Conservation (phyloP, 2,797 vertebrate genomes). For the Psittacula echo region DNA sequence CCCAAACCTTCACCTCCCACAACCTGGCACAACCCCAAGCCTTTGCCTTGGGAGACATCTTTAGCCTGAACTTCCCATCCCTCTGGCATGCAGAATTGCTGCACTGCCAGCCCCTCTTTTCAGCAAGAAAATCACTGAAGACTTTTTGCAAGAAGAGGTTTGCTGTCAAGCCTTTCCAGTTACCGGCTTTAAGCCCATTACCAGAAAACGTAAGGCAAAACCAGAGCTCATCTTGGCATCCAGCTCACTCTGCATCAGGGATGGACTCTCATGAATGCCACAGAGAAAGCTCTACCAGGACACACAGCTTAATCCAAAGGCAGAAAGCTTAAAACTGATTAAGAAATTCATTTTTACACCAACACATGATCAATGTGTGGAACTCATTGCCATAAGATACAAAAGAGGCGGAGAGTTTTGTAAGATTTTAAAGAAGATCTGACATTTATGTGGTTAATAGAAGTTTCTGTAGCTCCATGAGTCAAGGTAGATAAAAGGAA, state of each 20-base stretch:
- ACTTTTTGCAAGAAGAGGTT: background rate
- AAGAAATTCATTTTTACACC: constrained; percentile 53
- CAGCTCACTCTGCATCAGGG: background rate
- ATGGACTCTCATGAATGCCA: background rate
- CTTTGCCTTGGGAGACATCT: constrained; percentile 54
- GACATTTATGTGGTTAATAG: constrained; percentile 62
- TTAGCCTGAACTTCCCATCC: constrained; percentile 51
- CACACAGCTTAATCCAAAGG: background rate
- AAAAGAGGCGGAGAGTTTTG: background rate
- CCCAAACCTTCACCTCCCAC: constrained; percentile 65
- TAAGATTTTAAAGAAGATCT: constrained; percentile 63
- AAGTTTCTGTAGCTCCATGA: constrained; percentile 61
- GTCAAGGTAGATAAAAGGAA: constrained; percentile 68
- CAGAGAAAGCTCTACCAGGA: background rate
- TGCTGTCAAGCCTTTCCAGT: background rate
- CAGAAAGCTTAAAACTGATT: background rate
- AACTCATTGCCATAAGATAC: background rate
- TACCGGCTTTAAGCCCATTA: background rate
- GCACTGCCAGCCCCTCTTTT: background rate
- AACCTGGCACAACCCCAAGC: constrained; percentile 57
- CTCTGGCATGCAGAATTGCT: background rate
- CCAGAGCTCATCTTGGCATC: background rate
- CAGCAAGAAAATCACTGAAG: background rate
- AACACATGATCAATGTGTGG: constrained; percentile 16
- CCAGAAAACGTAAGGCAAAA: background rate